These are phyloP conservation scores for Pecten maximus DNA, from an alignment of 2,888 invertebrate species.

Conservation along the genomic window DNA sequence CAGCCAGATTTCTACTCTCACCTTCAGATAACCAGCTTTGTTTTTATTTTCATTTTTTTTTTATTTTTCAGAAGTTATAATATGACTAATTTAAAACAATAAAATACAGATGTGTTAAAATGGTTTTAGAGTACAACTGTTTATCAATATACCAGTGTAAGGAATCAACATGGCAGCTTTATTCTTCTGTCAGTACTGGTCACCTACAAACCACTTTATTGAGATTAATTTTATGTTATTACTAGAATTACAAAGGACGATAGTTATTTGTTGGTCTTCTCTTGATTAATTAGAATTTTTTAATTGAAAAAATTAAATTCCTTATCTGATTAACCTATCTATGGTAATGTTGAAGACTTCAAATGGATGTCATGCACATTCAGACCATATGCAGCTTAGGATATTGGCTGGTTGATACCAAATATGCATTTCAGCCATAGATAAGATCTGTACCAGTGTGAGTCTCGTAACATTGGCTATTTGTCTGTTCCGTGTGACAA, in stretches of 20 bases:
- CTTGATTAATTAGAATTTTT: not conserved
- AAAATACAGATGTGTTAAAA: no score
- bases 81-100: no score
- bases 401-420: not conserved
- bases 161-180: not conserved
- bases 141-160: no score
- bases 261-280: not conserved
- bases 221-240: not conserved
- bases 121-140: no score
- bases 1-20: not conserved
- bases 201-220: not conserved
- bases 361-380: not conserved
- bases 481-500: conserved; percentile 7
- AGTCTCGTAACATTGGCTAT: not conserved
- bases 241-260: not conserved
- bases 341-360: not conserved
- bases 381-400: not conserved
- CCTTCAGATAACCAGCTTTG: no score
- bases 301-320: not conserved
- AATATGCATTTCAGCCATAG: not conserved
- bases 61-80: no score
- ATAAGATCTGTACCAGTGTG: not conserved
- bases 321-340: not conserved
- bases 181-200: no score
- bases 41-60: no score